These are phyloP conservation scores for Agrochola lota DNA, from an alignment of 2,888 invertebrate species.

Conservation along the genomic window DNA sequence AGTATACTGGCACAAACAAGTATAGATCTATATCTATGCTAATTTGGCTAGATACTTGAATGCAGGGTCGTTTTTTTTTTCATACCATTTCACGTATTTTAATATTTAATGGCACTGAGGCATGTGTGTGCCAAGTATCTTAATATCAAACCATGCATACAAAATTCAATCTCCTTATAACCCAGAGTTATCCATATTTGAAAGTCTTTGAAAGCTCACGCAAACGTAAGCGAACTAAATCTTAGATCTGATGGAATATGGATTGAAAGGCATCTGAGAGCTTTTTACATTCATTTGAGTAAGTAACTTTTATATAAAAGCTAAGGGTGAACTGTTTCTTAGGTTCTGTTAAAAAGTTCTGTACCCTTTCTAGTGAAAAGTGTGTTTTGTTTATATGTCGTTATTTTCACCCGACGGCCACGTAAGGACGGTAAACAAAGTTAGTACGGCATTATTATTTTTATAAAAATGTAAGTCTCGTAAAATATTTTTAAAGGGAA, in stretches of 20 bases:
- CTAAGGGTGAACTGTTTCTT: conserved; percentile 3
- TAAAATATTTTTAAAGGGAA: conserved; percentile 40
- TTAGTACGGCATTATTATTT: not conserved
- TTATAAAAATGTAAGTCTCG: not conserved
- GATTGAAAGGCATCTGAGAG: conserved; percentile 59
- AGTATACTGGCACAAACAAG: conserved; percentile 14
- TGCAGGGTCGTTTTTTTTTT: too few relatives aligned
- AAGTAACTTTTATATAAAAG: conserved; percentile 62
- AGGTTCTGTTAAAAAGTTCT: conserved; percentile 5
- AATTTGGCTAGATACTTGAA: not conserved
- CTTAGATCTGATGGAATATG: conserved; percentile 53
- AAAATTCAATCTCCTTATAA: conserved; percentile 28
- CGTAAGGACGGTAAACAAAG: not conserved
- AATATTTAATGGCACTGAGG: not conserved
- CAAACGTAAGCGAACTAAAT: conserved; percentile 53
- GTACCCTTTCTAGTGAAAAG: conserved; percentile 12
- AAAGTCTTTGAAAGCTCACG: conserved; percentile 33
- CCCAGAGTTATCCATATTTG: conserved; percentile 45
- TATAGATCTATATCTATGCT: too few relatives aligned
- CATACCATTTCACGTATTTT: not conserved
- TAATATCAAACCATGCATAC: conserved; percentile 25
- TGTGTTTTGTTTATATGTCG: conserved; percentile 12
- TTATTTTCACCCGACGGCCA: not conserved
- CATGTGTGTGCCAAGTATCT: not conserved
- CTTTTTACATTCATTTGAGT: conserved; percentile 65